Evolutionary conservation across 1,140 invertebrate genomes (phyloP).

Genomic region (Lasioglossum albipes): DNA sequence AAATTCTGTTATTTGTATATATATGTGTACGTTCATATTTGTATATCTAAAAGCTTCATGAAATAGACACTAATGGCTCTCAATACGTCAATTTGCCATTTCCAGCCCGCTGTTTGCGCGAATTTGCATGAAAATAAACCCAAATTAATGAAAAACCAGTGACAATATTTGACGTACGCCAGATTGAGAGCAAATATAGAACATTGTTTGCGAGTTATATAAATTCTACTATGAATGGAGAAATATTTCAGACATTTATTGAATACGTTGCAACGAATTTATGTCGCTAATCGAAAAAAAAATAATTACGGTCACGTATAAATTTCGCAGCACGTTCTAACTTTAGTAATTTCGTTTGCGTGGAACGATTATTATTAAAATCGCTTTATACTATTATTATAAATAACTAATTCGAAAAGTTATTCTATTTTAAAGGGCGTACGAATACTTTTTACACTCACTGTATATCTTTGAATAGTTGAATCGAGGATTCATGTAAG

Average conservation of each 20-base stretch:
- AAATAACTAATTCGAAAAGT: too few species aligned
- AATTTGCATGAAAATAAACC: neutral
- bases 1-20: too few species aligned
- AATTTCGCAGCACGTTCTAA: neutral
- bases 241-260: slow-evolving; percentile 16
- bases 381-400: too few species aligned
- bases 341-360: neutral
- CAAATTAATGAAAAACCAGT: neutral
- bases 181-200: slow-evolving; percentile 16
- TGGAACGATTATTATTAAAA: neutral
- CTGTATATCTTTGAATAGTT: too few species aligned
- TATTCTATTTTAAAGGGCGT: too few species aligned
- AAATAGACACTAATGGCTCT: too few species aligned
- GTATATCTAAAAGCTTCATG: too few species aligned
- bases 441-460: too few species aligned
- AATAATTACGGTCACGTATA: neutral
- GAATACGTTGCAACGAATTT: neutral
- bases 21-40: too few species aligned
- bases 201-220: slow-evolving; percentile 4
- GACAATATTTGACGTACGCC: slow-evolving; percentile 19
- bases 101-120: neutral
- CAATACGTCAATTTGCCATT: too few species aligned
- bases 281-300: neutral
- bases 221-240: neutral
- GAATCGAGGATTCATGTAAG: too few species aligned